Base-by-base conservation (phyloP, 2,888 invertebrate species). In the Aspidiotus destructor region DNA sequence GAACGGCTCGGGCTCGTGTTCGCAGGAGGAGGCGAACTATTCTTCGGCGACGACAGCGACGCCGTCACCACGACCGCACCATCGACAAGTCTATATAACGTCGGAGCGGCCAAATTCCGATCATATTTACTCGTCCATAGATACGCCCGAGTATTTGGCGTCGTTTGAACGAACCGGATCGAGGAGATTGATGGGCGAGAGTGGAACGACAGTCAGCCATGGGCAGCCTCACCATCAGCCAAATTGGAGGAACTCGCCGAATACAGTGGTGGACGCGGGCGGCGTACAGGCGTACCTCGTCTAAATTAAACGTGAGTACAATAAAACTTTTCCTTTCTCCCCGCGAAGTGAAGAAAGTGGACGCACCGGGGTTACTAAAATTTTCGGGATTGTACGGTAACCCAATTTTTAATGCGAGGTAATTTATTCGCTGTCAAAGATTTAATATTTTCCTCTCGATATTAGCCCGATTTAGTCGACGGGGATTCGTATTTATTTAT, bases 81-180 rank as follows among this genome's bases (percentile, higher is more conserved):
- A 62, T 53, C 58, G 68, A 16, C 68, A 61, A 41, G 60, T 54
- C 41, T 61, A 57, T 83, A 84, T 73, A 84, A 86, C 72, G 78
- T 79, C 6, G 57, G 73, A 71, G 58, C 68, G 89, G 75, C 91
- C 91, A 63, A 85, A 89, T 72, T 89, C 89, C 73, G 91, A 92
- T 79, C 91, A 91, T 77, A 92, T 92, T 76, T 92, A 92, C 77
- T 90, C 90, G 69, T 90, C 89, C 76, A 92, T 92, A 78, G 91
- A 92, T 78, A 90, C 90, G 70, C 75, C 75, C 44, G 91, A 91
- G 78, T 90, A 90, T 76, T 89, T 89, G 74, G 41, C 70, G 5
- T 88, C 88, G 70, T 81, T 90, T 74, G 90, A 90, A 78, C 84
- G 89, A 73, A 64, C 71, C 48, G 71, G 71, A 42, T 71, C 73